Evolutionary conservation across 1,140 invertebrate genomes (phyloP).

Genomic region (Dendroctonus valens): DNA sequence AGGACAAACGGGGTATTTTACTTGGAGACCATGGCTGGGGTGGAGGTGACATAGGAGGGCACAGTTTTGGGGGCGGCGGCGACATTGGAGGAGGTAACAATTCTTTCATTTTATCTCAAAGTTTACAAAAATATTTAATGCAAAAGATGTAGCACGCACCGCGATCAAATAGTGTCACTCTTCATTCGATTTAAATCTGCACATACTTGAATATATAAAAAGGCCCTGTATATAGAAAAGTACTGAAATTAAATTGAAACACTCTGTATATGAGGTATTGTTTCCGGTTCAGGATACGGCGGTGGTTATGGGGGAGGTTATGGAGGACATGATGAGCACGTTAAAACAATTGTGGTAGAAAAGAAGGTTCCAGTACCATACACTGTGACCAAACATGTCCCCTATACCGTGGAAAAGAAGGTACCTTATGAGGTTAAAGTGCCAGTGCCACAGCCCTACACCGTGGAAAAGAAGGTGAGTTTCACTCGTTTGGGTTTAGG

Average conservation of each 20-base stretch:
- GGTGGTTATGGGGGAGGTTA: slow-evolving; percentile 46
- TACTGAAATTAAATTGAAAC: no score
- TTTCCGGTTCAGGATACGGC: not conserved
- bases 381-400: slow-evolving; percentile 75
- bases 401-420: slow-evolving; percentile 76
- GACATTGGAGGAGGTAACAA: slow-evolving; percentile 8
- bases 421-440: slow-evolving; percentile 77
- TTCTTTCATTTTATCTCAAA: not conserved
- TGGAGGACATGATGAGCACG: slow-evolving; percentile 62
- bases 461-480: slow-evolving; percentile 62
- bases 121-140: no score
- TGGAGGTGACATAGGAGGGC: slow-evolving; percentile 31
- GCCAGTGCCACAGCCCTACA: slow-evolving; percentile 69
- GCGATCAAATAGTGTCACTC: no score
- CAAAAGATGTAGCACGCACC: no score
- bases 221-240: no score
- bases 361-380: slow-evolving; percentile 83
- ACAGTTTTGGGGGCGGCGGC: slow-evolving; percentile 33
- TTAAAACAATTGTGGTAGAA: slow-evolving; percentile 75
- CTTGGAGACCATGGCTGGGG: slow-evolving; percentile 44
- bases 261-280: not conserved
- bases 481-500: no score
- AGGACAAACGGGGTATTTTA: slow-evolving; percentile 50
- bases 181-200: no score
- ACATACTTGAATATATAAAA: no score